Conservation (phyloP, 2,113 vertebrate genomes). For the Eulemur macaco region DNA sequence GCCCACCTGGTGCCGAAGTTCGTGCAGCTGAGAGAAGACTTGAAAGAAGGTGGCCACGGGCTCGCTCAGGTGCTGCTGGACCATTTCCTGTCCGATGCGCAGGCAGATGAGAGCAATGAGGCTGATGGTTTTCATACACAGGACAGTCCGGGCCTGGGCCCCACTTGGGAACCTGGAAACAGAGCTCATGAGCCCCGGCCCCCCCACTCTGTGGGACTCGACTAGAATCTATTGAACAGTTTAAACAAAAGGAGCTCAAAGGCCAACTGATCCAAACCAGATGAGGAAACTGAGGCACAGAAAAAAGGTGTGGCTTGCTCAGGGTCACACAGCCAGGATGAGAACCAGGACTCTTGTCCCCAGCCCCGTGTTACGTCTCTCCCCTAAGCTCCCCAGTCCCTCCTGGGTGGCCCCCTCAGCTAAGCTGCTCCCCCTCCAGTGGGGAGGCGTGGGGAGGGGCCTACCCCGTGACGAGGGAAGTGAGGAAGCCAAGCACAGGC, state of each 20-base stretch:
- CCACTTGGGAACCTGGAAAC: constrained; percentile 93
- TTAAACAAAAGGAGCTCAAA: neutral
- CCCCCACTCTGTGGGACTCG: neutral
- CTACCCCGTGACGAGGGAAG: constrained; percentile 90
- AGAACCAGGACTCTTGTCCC: neutral
- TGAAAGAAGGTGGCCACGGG: constrained; percentile 92
- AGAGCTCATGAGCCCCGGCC: neutral
- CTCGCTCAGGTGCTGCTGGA: constrained; percentile 95
- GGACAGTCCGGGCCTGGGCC: constrained; percentile 92
- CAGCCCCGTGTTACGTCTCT: neutral
- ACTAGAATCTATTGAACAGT: neutral
- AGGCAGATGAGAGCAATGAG: constrained; percentile 96
- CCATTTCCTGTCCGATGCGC: constrained; percentile 98
- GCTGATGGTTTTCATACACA: constrained; percentile 96
- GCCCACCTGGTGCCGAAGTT: constrained; percentile 91
- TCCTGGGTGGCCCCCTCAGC: accelerated
- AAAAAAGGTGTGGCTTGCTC: neutral
- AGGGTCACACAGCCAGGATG: neutral
- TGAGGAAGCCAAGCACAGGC: constrained; percentile 94
- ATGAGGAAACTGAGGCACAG: neutral
- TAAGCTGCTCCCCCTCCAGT: accelerated
- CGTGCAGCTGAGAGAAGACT: constrained; percentile 91
- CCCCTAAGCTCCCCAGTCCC: neutral
- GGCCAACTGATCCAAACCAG: neutral
- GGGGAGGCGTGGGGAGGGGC: neutral